A percentile compares a stretch with the other conserved stretches of the same genome.
These are phyloP conservation scores for Hyppa rectilinea DNA, from an alignment of 2,888 invertebrate genomes.

Conservation along the genomic window DNA sequence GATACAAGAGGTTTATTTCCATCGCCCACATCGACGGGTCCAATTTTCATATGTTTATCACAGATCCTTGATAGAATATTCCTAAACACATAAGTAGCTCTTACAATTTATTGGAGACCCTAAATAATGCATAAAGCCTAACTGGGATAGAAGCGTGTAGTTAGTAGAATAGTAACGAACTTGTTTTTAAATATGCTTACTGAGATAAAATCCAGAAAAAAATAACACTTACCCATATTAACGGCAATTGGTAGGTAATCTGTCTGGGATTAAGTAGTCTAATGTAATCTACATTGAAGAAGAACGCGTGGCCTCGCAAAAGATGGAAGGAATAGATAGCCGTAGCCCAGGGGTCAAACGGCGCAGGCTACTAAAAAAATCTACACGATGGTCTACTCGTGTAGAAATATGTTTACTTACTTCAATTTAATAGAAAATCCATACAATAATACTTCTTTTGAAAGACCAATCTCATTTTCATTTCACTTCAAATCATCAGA, in stretches of 20 bases:
- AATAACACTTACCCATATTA: not conserved
- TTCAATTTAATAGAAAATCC: conserved; percentile 2
- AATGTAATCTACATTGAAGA: too few species aligned
- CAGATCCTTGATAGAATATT: conserved; percentile 14
- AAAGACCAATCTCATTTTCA: conserved; percentile 31
- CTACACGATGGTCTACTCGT: not conserved
- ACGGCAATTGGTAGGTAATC: not conserved
- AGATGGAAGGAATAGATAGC: too few species aligned
- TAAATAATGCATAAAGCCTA: conserved; percentile 36
- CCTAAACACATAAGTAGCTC: conserved; percentile 11
- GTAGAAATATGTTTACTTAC: not conserved
- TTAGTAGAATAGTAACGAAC: not conserved
- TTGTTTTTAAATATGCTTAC: not conserved
- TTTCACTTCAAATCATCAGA: conserved; percentile 53
- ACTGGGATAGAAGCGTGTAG: conserved; percentile 1
- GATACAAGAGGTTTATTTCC: not conserved
- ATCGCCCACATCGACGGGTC: not conserved
- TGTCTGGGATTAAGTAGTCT: not conserved
- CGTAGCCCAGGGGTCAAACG: too few species aligned
- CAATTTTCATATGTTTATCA: conserved; percentile 12
- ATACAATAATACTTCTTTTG: conserved; percentile 11
- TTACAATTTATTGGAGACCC: conserved; percentile 4
- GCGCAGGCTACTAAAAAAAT: too few species aligned
- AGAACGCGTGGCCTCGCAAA: too few species aligned
- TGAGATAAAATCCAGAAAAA: not conserved